A percentile compares a stretch with the other conserved stretches of the same genome.
phyloP scores from a whole-genome alignment of 37 sponge, comb jelly and placozoan genomes.

The Spongilla lacustris region DNA sequence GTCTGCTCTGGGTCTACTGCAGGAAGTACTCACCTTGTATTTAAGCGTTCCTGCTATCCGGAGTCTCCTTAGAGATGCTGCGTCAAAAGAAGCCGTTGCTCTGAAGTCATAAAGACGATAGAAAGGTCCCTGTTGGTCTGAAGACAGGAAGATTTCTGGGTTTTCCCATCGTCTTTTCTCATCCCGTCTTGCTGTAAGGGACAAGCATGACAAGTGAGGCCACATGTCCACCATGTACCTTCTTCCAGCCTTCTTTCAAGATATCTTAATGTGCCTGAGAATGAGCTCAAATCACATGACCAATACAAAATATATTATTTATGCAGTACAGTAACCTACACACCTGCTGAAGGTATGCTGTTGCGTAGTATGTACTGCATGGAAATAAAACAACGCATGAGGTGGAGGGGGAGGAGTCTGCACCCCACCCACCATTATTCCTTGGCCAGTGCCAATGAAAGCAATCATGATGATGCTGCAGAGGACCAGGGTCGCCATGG shows the following conservation, averaged over 20 bases:
- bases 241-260: slow-evolving; percentile 9
- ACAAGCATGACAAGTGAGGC: neutral
- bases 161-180: slow-evolving; percentile 71
- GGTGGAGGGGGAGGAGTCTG: neutral
- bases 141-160: slow-evolving; percentile 50
- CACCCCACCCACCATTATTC: slow-evolving; percentile 36
- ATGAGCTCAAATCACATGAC: neutral
- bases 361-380: slow-evolving; percentile 5
- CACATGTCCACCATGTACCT: slow-evolving; percentile 6
- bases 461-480: slow-evolving; percentile 9
- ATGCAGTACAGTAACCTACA: neutral
- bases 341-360: slow-evolving; percentile 15
- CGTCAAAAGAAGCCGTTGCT: slow-evolving; percentile 50
- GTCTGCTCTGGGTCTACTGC: neutral
- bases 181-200: slow-evolving; percentile 17
- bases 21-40: slow-evolving; percentile 29
- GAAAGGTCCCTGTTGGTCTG: slow-evolving; percentile 48
- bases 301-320: no score
- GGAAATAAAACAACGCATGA: neutral
- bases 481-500: slow-evolving; percentile 17
- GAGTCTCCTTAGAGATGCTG: slow-evolving; percentile 17
- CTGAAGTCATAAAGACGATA: slow-evolving; percentile 64
- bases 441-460: slow-evolving; percentile 10
- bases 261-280: slow-evolving; percentile 10
- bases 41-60: slow-evolving; percentile 66